A percentile compares a stretch with the other conserved stretches of the same genome.
phyloP scores from a whole-genome alignment of 2,888 invertebrate species.

The Cryptophagus acutangulus region DNA sequence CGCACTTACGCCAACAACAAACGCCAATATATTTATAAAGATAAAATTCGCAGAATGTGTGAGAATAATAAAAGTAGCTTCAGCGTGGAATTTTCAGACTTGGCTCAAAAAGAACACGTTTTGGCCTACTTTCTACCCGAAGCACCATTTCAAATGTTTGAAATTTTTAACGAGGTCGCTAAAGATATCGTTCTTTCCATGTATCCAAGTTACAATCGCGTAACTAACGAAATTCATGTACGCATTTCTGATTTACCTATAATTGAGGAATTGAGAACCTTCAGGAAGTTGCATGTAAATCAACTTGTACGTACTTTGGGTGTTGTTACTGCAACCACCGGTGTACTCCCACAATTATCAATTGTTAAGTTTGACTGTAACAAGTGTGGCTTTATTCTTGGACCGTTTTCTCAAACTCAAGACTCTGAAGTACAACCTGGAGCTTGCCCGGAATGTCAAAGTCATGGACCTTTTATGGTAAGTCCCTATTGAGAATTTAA shows the following conservation, averaged over 20 bases:
- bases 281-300: conserved; percentile 84
- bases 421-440: conserved; percentile 92
- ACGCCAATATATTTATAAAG: conserved; percentile 84
- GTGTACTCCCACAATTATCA: conserved; percentile 91
- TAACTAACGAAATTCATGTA: conserved; percentile 90
- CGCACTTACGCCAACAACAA: conserved; percentile 83
- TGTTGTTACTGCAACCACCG: conserved; percentile 94
- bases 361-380: conserved; percentile 97
- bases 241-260: conserved; percentile 92
- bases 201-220: conserved; percentile 94
- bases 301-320: conserved; percentile 91
- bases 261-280: conserved; percentile 91
- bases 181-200: conserved; percentile 87
- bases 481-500: conserved; percentile 22
- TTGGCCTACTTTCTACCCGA: conserved; percentile 96
- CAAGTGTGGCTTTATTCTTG: conserved; percentile 90
- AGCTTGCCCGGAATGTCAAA: conserved; percentile 97
- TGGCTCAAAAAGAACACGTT: conserved; percentile 88
- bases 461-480: conserved; percentile 88
- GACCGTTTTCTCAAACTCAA: conserved; percentile 94
- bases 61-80: conserved; percentile 84
- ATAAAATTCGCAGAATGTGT: conserved; percentile 91
- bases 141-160: conserved; percentile 95
- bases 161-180: conserved; percentile 93
- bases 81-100: conserved; percentile 85